Conservation (phyloP, 2,888 invertebrate genomes). For the Caenorhabditis macrosperma region DNA sequence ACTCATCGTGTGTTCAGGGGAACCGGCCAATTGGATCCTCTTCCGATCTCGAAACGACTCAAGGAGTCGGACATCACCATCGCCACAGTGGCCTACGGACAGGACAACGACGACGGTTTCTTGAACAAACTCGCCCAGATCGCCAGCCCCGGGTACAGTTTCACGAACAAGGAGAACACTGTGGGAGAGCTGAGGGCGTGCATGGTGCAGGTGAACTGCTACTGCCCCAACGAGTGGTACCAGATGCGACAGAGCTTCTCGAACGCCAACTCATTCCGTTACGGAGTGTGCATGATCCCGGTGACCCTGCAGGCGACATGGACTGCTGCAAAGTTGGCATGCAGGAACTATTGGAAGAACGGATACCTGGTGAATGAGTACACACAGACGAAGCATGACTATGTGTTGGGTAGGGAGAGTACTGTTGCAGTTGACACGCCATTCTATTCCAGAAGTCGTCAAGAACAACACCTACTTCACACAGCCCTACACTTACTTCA, state of each 20-base stretch:
- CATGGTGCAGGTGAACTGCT: constrained; percentile 41
- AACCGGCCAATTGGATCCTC: constrained; percentile 21
- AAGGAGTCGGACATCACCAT: constrained; percentile 8
- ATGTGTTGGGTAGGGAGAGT: not conserved
- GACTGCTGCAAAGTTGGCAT: constrained; percentile 25
- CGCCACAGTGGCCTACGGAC: constrained; percentile 18
- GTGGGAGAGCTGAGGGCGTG: not conserved
- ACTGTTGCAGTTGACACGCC: no score
- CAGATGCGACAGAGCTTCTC: constrained; percentile 7
- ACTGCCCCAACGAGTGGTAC: constrained; percentile 39
- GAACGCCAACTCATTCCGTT: not conserved
- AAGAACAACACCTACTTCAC: not conserved
- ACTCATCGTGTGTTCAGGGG: constrained; percentile 17
- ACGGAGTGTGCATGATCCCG: constrained; percentile 22
- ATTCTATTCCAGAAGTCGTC: constrained; percentile 1
- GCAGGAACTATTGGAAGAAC: constrained; percentile 10
- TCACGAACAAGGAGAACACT: not conserved
- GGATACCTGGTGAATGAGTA: constrained; percentile 32
- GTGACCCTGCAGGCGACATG: constrained; percentile 3
- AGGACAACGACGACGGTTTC: not conserved
- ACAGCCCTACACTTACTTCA: constrained; percentile 15
- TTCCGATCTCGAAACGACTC: constrained; percentile 7
- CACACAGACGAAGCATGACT: constrained; percentile 16
- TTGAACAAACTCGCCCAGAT: not conserved
- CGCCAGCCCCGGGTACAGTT: constrained; percentile 10